These are phyloP conservation scores for Bagarius yarrelli DNA, from an alignment of 2,113 vertebrate species.

Conservation along the genomic window DNA sequence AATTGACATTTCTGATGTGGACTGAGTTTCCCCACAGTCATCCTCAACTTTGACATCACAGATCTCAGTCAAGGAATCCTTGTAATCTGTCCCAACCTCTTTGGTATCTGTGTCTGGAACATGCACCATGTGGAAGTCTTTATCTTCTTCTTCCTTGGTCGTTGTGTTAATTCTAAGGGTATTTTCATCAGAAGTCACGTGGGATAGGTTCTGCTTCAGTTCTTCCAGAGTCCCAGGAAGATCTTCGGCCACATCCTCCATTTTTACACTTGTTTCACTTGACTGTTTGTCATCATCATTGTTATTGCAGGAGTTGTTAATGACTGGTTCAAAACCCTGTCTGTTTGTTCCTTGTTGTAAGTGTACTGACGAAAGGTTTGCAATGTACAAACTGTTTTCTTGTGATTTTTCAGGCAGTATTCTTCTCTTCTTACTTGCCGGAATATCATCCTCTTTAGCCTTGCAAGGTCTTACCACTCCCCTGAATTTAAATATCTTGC, in stretches of 20 bases:
- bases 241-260: slow-evolving; percentile 69
- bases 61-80: slow-evolving; percentile 53
- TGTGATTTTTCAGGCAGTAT: slow-evolving; percentile 59
- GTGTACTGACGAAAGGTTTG: slow-evolving; percentile 54
- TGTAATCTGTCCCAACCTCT: slow-evolving; percentile 25
- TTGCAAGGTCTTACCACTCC: slow-evolving; percentile 81
- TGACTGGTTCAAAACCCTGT: slow-evolving; percentile 58
- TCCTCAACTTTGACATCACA: slow-evolving; percentile 71
- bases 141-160: slow-evolving; percentile 54
- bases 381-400: slow-evolving; percentile 68
- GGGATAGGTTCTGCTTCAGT: slow-evolving; percentile 61
- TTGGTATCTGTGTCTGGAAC: slow-evolving; percentile 50
- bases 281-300: slow-evolving; percentile 38
- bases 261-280: slow-evolving; percentile 65
- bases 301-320: slow-evolving; percentile 59
- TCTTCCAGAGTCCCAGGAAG: slow-evolving; percentile 68
- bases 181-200: slow-evolving; percentile 59
- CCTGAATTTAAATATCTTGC: slow-evolving; percentile 85
- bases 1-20: slow-evolving; percentile 38
- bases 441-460: slow-evolving; percentile 69
- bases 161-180: slow-evolving; percentile 60
- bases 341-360: slow-evolving; percentile 57
- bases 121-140: slow-evolving; percentile 48
- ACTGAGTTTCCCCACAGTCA: slow-evolving; percentile 60
- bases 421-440: slow-evolving; percentile 77